Evolutionary conservation across 2,888 invertebrate species (phyloP), one percentile per base, ranked within the genome.

Genomic region (Amphiduros pacificus): DNA sequence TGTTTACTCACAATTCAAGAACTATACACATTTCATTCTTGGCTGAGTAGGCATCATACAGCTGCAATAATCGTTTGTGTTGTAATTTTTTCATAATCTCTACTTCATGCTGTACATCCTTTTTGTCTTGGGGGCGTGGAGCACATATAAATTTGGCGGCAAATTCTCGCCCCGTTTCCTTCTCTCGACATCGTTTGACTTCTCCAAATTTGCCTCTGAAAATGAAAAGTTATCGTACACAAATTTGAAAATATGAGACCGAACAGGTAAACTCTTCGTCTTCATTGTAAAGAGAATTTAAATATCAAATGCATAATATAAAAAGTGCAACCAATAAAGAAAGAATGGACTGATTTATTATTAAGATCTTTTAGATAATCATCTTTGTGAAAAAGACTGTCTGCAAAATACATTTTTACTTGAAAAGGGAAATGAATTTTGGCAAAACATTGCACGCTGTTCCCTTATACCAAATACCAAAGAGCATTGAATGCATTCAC

Each of bases 191-290:
- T 77, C 90, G 89, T 85, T 93, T 96, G 48, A 98, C 97, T 40
- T 94, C 94, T 64, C 97, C 97, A 84, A 97, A 97, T 87, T 96
- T 96, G 3, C 97, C 97, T 77, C 97, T 97, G 85, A 62, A 63
- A 48, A 27, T 44, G n/a, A 11, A n/a, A 44, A 44, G 5, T 44
- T n/a, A 44, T 44, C 6, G 22, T 44, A 11, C 22, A 44, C 22
- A 36, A 11, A 11, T 36, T 17, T 29, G 32, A 31, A 31, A 36
- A 54, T n/a, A 54, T 52, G 5, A n/a, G 27, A 9, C 26, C 22
- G 28, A 29, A 49, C 22, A 57, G 26, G 36, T 24, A 2, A 6
- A 57, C 2, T 11, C 24, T 50, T 17, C 14, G 20, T 17, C 28
- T 36, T 36, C 11, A 17, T 11, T 17, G 17, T 36, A 17, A 36